phyloP scores from a whole-genome alignment of 2,113 vertebrate species.

The Dicaeum eximium region DNA sequence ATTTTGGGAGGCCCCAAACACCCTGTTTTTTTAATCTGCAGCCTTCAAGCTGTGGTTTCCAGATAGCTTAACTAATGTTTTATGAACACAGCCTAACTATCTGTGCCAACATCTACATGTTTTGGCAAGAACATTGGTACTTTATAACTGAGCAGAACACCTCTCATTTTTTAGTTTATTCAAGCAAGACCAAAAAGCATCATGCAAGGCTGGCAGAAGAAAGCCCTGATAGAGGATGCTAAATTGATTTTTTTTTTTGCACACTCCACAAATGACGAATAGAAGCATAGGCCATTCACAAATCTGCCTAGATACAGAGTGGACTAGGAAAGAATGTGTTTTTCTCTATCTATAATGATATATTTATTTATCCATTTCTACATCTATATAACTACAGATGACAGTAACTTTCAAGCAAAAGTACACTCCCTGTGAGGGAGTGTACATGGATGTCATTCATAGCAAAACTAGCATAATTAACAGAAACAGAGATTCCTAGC shows the following conservation, averaged over 20 bases:
- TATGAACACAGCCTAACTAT: not conserved
- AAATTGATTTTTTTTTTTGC: not conserved
- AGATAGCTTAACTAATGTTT: not conserved
- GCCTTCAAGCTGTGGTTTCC: not conserved
- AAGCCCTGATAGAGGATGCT: not conserved
- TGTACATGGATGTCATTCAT: not conserved
- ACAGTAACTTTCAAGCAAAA: not conserved
- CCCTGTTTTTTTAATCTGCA: not conserved
- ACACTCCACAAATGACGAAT: not conserved
- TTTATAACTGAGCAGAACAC: not conserved
- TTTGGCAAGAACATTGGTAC: not conserved
- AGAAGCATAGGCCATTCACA: not conserved
- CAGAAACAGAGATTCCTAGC: not conserved
- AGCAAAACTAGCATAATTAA: not conserved
- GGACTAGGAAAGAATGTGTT: not conserved
- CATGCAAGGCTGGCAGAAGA: not conserved
- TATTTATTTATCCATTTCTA: not conserved
- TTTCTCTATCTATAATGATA: not conserved
- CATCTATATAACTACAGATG: not conserved
- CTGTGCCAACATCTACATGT: not conserved
- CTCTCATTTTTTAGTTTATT: not conserved
- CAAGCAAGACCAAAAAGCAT: not conserved
- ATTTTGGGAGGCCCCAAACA: not conserved
- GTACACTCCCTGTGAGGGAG: not conserved
- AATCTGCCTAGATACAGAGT: not conserved